Percentiles rank a stretch among this genome's conserved stretches.
phyloP scores from a whole-genome alignment of 2,113 vertebrate species.

The Mus spicilegus region DNA sequence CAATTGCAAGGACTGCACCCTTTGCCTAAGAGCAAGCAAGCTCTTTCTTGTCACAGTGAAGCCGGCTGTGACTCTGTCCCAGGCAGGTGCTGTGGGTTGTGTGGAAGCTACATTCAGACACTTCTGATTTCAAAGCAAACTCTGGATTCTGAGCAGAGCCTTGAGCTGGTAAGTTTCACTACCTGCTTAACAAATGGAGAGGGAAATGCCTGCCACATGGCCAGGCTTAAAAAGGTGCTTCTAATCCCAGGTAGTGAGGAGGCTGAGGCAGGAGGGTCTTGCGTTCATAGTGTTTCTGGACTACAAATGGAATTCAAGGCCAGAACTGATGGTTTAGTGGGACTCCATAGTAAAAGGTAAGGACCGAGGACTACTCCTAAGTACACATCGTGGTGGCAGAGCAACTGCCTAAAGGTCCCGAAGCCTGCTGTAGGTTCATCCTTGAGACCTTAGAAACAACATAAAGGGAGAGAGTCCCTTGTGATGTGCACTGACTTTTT shows the following conservation, averaged over 20 bases:
- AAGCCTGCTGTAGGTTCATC: neutral
- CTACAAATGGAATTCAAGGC: neutral
- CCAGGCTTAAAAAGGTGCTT: neutral
- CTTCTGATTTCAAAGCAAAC: neutral
- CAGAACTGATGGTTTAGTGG: neutral
- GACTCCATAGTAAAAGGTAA: neutral
- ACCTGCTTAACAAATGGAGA: neutral
- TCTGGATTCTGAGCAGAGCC: fast-evolving
- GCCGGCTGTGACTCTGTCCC: neutral
- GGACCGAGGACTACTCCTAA: neutral
- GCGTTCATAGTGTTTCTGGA: neutral
- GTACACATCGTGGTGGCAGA: neutral
- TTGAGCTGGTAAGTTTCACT: neutral
- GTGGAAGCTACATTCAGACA: neutral
- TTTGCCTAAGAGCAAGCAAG: neutral
- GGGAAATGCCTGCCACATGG: no score
- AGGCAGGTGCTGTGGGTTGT: neutral
- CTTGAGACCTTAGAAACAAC: neutral
- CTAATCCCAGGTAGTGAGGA: neutral
- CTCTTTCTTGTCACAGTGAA: neutral
- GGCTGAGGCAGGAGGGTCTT: neutral
- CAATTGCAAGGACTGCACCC: neutral
- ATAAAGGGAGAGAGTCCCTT: neutral
- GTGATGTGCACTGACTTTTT: neutral
- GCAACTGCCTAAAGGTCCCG: neutral